phyloP scores from a whole-genome alignment of 2,797 vertebrate species.

The Scarus forsteni region DNA sequence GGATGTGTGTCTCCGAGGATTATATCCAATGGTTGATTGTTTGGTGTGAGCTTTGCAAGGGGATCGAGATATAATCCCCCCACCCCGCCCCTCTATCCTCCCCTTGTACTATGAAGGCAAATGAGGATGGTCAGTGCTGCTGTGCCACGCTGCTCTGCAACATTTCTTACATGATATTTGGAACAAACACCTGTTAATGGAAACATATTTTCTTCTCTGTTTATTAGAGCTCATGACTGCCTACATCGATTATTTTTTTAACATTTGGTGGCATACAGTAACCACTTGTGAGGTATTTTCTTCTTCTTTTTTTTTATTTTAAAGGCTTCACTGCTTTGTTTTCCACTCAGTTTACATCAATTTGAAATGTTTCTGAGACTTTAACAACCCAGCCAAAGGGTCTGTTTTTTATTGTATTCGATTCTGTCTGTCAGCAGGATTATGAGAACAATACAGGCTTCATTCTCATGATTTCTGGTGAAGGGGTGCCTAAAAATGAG shows the following conservation, averaged over 20 bases:
- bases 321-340: not conserved
- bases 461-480: not conserved
- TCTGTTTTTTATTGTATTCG: not conserved
- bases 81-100: conserved; percentile 28
- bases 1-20: conserved; percentile 67
- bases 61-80: conserved; percentile 82
- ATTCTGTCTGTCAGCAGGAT: not conserved
- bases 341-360: not conserved
- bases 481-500: not conserved
- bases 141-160: not conserved
- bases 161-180: not conserved
- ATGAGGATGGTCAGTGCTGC: conserved; percentile 42
- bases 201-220: no score
- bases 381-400: not conserved
- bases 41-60: conserved; percentile 83
- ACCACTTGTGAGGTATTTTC: no score
- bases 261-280: no score
- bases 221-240: no score
- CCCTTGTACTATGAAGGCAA: conserved; percentile 34
- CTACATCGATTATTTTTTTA: not conserved
- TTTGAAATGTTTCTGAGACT: not conserved
- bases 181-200: no score
- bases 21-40: conserved; percentile 83
- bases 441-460: not conserved
- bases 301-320: no score